These are phyloP conservation scores for Alethe diademata DNA, from an alignment of 2,113 vertebrate species.

Conservation along the genomic window DNA sequence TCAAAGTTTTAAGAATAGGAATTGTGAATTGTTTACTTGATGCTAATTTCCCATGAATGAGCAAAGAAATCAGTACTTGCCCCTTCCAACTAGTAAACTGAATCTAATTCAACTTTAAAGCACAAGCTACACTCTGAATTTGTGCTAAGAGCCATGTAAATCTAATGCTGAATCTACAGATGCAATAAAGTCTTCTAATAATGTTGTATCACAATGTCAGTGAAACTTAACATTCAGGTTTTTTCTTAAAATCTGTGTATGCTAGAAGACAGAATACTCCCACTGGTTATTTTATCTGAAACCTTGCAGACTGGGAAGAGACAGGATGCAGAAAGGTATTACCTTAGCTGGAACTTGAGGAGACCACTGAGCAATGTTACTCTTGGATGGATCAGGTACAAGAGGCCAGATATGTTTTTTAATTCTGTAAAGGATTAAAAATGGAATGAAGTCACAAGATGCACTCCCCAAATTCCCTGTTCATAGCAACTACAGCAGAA, in stretches of 20 bases:
- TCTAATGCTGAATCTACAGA: background rate
- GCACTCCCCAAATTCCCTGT: background rate
- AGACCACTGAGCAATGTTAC: constrained; percentile 93
- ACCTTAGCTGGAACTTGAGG: constrained; percentile 88
- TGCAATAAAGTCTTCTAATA: background rate
- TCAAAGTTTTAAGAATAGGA: background rate
- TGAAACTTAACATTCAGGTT: background rate
- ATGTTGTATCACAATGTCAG: background rate
- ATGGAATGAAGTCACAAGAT: background rate
- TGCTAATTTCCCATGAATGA: background rate
- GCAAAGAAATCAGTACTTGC: background rate
- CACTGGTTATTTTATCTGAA: background rate
- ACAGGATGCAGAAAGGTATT: constrained; percentile 13
- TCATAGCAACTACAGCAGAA: background rate
- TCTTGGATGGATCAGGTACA: constrained; percentile 93
- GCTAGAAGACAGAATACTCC: background rate
- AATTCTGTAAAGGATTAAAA: constrained; percentile 77
- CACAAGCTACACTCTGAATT: background rate
- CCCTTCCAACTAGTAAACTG: background rate
- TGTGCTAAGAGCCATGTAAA: background rate
- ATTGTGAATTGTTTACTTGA: background rate
- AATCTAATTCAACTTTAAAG: background rate
- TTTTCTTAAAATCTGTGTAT: background rate
- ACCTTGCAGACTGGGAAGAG: background rate
- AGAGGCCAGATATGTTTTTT: constrained; percentile 92